Evolutionary conservation across 92 coral and sea anemone genomes (phyloP).

Genomic region (Parazoanthus darwini): DNA sequence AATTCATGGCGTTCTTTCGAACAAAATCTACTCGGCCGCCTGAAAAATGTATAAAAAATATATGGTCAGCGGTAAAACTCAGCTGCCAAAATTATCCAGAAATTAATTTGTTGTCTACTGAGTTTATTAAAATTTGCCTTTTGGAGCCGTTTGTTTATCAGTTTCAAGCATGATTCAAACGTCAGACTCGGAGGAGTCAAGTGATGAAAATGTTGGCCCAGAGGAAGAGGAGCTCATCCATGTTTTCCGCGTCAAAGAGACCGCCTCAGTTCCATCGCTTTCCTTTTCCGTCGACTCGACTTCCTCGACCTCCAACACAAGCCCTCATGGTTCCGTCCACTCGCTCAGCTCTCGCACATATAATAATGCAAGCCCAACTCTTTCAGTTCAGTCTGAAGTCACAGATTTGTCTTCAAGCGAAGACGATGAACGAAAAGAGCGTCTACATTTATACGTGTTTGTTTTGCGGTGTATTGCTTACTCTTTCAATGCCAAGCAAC

Average conservation of each 20-base stretch:
- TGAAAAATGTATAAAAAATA: too few species aligned
- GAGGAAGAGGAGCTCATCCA: slow-evolving; percentile 34
- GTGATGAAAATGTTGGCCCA: too few species aligned
- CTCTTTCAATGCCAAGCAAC: slow-evolving; percentile 95
- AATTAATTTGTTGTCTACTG: too few species aligned
- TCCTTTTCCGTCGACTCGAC: slow-evolving; percentile 3
- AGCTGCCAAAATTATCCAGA: too few species aligned
- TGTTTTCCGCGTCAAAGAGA: slow-evolving; percentile 24
- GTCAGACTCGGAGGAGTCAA: too few species aligned
- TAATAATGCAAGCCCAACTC: slow-evolving; percentile 69
- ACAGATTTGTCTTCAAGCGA: slow-evolving; percentile 55
- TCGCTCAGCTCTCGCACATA: slow-evolving; percentile 45
- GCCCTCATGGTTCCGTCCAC: slow-evolving; percentile 61
- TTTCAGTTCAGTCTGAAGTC: slow-evolving; percentile 71
- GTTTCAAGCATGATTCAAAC: too few species aligned
- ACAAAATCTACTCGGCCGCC: too few species aligned
- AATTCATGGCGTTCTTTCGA: too few species aligned
- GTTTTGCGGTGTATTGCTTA: slow-evolving; percentile 90
- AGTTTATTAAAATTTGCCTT: too few species aligned
- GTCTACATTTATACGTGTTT: slow-evolving; percentile 84
- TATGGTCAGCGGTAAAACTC: too few species aligned
- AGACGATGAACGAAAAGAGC: slow-evolving; percentile 86
- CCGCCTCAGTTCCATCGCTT: slow-evolving; percentile 18
- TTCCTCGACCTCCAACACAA: slow-evolving; percentile 23
- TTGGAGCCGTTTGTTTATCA: too few species aligned